A percentile compares a stretch with the other conserved stretches of the same genome.
phyloP scores from a whole-genome alignment of 1,140 invertebrate genomes.

The Harlomillsia oculata region DNA sequence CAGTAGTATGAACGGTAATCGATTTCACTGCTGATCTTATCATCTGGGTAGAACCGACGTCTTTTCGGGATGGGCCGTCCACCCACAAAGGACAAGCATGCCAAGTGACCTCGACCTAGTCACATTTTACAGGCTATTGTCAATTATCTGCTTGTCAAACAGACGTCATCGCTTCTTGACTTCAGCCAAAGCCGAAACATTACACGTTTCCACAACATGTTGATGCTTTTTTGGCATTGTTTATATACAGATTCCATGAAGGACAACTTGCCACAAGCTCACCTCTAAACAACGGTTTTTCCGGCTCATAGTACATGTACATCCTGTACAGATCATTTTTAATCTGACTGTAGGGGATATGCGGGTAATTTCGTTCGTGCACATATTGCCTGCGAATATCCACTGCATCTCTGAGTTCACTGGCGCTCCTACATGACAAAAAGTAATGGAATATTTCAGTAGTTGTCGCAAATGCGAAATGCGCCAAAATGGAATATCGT shows the following conservation, averaged over 20 bases:
- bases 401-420: conserved; percentile 13
- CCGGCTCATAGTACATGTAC: conserved; percentile 14
- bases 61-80: conserved; percentile 25
- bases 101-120: conserved; percentile 19
- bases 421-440: neutral
- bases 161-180: too few relatives aligned
- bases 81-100: conserved; percentile 26
- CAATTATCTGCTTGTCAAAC: too few relatives aligned
- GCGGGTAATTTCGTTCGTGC: conserved; percentile 7
- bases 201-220: too few relatives aligned
- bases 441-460: too few relatives aligned
- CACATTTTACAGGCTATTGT: too few relatives aligned
- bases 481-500: neutral
- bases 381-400: conserved; percentile 17
- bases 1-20: conserved; percentile 18
- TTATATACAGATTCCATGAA: too few relatives aligned
- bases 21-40: conserved; percentile 14
- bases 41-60: conserved; percentile 16
- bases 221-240: too few relatives aligned
- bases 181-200: too few relatives aligned
- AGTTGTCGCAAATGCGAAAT: too few relatives aligned
- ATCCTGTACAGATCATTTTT: conserved; percentile 19
- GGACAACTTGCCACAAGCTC: neutral
- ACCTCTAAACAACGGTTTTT: conserved; percentile 1
- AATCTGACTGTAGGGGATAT: conserved; percentile 1